phyloP scores from a whole-genome alignment of 2,797 vertebrate species.

The Discoglossus pictus region DNA sequence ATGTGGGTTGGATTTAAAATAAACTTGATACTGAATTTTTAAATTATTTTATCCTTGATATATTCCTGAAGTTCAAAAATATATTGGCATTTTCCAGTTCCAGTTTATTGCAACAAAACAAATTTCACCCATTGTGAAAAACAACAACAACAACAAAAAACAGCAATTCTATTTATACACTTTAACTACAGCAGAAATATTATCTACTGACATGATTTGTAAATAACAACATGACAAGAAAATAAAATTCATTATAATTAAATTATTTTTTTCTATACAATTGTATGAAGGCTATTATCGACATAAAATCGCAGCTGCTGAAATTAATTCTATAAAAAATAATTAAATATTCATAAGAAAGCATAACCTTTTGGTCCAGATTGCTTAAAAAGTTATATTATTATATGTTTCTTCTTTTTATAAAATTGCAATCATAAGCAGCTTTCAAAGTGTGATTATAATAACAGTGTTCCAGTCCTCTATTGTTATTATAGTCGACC shows the following conservation, averaged over 20 bases:
- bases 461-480: background rate
- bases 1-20: too few species aligned
- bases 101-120: constrained; percentile 5
- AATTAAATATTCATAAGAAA: constrained; percentile 5
- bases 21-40: too few species aligned
- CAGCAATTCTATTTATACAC: too few species aligned
- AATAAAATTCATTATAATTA: background rate
- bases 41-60: too few species aligned
- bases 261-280: background rate
- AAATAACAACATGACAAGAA: background rate
- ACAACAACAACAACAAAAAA: too few species aligned
- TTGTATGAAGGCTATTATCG: constrained; percentile 5
- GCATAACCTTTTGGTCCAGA: background rate
- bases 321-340: background rate
- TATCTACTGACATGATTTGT: background rate
- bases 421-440: constrained; percentile 12
- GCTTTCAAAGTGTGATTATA: constrained; percentile 13
- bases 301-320: background rate
- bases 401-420: background rate
- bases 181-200: background rate
- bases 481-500: constrained; percentile 2
- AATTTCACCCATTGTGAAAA: background rate
- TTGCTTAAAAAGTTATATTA: constrained; percentile 15
- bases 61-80: background rate
- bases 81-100: background rate